Conservation (phyloP, 2,888 invertebrate genomes). For the Chloroclysta siterata region DNA sequence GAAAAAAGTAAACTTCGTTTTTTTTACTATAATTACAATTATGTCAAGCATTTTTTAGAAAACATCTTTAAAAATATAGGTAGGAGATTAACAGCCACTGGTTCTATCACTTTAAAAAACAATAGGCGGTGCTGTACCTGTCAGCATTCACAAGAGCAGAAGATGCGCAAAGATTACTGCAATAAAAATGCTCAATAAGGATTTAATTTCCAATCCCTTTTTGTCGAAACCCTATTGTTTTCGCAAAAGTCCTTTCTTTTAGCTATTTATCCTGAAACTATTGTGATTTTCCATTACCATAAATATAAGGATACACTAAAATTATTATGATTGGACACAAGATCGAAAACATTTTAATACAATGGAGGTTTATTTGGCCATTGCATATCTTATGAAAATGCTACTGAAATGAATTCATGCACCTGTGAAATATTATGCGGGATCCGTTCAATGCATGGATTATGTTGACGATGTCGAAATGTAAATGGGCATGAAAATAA, state of each 20-base stretch:
- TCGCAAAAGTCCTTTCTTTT: conserved; percentile 1
- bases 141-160: no score
- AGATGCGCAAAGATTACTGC: no score
- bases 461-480: conserved; percentile 37
- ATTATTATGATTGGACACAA: conserved; percentile 28
- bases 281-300: conserved; percentile 14
- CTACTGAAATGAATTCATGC: conserved; percentile 38
- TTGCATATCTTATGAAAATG: conserved; percentile 37
- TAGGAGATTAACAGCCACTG: no score
- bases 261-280: background rate
- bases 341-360: conserved; percentile 34
- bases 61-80: no score
- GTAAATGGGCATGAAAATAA: conserved; percentile 38
- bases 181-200: background rate
- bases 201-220: background rate
- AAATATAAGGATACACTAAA: conserved; percentile 24
- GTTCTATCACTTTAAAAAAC: no score
- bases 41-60: no score
- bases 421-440: conserved; percentile 36
- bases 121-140: no score
- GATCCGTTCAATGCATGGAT: conserved; percentile 34
- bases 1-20: no score
- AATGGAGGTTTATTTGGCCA: conserved; percentile 27
- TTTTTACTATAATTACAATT: no score
- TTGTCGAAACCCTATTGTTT: background rate